Evolutionary conservation across 2,888 invertebrate species (phyloP).

Genomic region (Brachylomia viminalis): DNA sequence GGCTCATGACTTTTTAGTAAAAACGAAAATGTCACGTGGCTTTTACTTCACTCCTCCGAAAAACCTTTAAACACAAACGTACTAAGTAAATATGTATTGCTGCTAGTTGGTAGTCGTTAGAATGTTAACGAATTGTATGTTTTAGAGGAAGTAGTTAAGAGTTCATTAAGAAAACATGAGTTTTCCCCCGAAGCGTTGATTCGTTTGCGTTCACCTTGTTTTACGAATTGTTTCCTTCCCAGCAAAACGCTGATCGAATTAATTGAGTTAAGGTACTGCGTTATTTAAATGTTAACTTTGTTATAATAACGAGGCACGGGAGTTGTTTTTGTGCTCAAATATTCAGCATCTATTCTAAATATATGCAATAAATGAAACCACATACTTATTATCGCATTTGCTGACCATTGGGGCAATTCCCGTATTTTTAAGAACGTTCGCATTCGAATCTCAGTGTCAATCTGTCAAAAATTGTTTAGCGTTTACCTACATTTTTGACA

Average conservation of each 20-base stretch:
- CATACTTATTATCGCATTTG: no score
- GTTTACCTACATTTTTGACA: no score
- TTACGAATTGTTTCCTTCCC: constrained; percentile 32
- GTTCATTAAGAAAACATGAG: constrained; percentile 59
- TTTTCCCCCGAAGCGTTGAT: constrained; percentile 33
- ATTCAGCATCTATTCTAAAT: no score
- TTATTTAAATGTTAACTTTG: constrained; percentile 40
- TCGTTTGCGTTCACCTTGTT: constrained; percentile 31
- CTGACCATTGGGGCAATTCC: no score
- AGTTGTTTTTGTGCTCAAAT: background rate
- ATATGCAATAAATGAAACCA: no score
- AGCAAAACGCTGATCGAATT: constrained; percentile 9
- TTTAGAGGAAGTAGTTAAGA: constrained; percentile 32
- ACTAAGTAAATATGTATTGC: constrained; percentile 26
- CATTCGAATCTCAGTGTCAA: no score
- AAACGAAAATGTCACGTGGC: background rate
- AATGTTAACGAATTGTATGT: constrained; percentile 51
- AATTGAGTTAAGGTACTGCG: constrained; percentile 31
- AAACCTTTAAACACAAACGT: constrained; percentile 1
- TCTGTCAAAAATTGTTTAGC: no score
- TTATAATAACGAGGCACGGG: constrained; percentile 8
- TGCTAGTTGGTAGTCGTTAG: background rate
- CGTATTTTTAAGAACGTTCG: no score
- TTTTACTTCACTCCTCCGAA: background rate
- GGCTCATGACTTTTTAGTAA: background rate